Conservation (phyloP, 2,113 vertebrate species). For the Onychostoma macrolepis region DNA sequence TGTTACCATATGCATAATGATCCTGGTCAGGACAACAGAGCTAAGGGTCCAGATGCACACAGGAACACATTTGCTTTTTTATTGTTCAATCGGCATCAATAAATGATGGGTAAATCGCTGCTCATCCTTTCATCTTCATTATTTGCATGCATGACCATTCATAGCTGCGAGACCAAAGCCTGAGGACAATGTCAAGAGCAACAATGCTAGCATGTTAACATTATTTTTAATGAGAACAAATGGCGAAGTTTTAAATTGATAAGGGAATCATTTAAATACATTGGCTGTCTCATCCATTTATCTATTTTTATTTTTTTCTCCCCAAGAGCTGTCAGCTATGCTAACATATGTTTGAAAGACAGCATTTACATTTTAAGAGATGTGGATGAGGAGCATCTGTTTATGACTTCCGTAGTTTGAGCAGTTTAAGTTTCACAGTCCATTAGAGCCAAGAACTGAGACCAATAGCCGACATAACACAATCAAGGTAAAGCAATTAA, state of each 20-base stretch:
- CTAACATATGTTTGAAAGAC: conserved; percentile 14
- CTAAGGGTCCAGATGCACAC: conserved; percentile 28
- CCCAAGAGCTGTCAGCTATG: background rate
- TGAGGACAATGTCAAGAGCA: conserved; percentile 7
- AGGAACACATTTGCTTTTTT: background rate
- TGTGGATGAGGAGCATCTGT: background rate
- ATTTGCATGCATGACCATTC: conserved; percentile 6
- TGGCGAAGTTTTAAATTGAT: conserved; percentile 14
- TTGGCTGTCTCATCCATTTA: background rate
- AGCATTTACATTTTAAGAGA: conserved; percentile 17
- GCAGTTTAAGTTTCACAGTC: conserved; percentile 9
- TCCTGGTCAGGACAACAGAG: background rate
- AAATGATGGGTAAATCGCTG: background rate
- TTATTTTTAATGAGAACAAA: conserved; percentile 19
- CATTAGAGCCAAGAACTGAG: conserved; percentile 20
- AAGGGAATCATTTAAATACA: conserved; percentile 1
- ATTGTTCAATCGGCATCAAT: background rate
- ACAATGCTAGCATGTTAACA: conserved; percentile 12
- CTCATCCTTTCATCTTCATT: conserved; percentile 35
- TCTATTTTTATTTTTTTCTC: background rate
- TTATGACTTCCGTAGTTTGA: background rate
- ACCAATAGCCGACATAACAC: conserved; percentile 1
- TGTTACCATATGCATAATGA: conserved; percentile 12
- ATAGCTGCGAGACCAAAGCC: background rate
- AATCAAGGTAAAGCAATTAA: conserved; percentile 15